A percentile compares a stretch with the other conserved stretches of the same genome.
These are phyloP conservation scores for Akabosia matsudoensis DNA, from an alignment of 1,140 invertebrate genomes.

Conservation along the genomic window DNA sequence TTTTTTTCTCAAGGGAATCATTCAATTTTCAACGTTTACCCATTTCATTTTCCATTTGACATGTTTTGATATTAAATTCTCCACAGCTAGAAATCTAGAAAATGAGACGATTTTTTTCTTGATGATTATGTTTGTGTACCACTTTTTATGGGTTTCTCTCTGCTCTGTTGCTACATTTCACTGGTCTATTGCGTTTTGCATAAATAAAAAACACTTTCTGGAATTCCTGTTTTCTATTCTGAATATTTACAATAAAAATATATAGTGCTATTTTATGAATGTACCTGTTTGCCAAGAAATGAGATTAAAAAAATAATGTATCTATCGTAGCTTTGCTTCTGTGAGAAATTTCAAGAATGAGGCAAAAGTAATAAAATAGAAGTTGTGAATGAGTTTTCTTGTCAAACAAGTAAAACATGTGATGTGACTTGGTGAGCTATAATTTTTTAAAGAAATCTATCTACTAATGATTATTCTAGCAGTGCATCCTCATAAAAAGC, in stretches of 20 bases:
- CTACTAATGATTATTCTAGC: background rate
- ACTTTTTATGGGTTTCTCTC: background rate
- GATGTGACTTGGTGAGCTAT: background rate
- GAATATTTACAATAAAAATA: background rate
- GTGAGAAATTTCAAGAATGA: background rate
- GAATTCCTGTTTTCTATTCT: conserved; percentile 12
- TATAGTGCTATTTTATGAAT: background rate
- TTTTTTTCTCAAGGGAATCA: conserved; percentile 20
- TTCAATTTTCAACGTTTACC: conserved; percentile 10
- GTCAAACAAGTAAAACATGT: background rate
- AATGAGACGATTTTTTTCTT: background rate
- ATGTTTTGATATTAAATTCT: background rate
- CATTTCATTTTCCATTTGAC: conserved; percentile 22
- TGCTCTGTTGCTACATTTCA: background rate
- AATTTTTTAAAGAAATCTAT: too few relatives aligned
- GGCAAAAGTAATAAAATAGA: background rate
- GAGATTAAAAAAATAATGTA: too few relatives aligned
- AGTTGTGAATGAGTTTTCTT: conserved; percentile 22
- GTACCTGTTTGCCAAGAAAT: too few relatives aligned
- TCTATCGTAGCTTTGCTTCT: too few relatives aligned
- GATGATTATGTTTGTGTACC: background rate
- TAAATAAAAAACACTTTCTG: conserved; percentile 6
- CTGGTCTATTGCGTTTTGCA: background rate
- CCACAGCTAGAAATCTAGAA: background rate
- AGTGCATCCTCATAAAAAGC: background rate